These are phyloP conservation scores for Clarias gariepinus DNA, from an alignment of 2,113 vertebrate genomes.

Conservation along the genomic window DNA sequence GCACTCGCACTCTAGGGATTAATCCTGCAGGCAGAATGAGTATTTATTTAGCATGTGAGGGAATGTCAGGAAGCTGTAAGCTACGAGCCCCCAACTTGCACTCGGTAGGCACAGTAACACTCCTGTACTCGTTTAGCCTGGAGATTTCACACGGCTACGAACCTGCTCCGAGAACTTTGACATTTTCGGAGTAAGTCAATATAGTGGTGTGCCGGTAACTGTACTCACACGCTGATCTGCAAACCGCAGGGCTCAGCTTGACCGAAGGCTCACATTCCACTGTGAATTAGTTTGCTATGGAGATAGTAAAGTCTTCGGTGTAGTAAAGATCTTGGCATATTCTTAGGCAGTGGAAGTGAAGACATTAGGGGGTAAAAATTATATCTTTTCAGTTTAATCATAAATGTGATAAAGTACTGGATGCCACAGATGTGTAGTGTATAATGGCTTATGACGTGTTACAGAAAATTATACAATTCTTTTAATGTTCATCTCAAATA, in stretches of 20 bases:
- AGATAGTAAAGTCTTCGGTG: too few relatives aligned
- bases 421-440: too few relatives aligned
- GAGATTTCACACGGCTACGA: conserved; percentile 36
- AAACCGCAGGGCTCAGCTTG: conserved; percentile 4
- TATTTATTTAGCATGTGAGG: conserved; percentile 60
- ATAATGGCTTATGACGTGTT: neutral
- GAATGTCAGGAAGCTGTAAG: conserved; percentile 54
- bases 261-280: conserved; percentile 40
- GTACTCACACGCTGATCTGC: conserved; percentile 34
- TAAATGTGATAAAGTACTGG: neutral
- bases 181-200: conserved; percentile 42
- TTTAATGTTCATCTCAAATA: neutral
- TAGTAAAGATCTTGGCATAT: neutral
- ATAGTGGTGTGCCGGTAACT: conserved; percentile 40
- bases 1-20: conserved; percentile 45
- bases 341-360: neutral
- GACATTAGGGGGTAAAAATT: neutral
- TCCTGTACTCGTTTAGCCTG: conserved; percentile 50
- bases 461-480: neutral
- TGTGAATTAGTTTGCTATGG: conserved; percentile 26
- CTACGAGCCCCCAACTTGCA: conserved; percentile 37
- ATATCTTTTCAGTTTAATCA: neutral
- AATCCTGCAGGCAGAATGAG: conserved; percentile 57
- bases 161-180: conserved; percentile 42
- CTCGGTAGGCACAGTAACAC: conserved; percentile 47